phyloP scores from a whole-genome alignment of 2,113 vertebrate species.

The Ranitomeya variabilis region DNA sequence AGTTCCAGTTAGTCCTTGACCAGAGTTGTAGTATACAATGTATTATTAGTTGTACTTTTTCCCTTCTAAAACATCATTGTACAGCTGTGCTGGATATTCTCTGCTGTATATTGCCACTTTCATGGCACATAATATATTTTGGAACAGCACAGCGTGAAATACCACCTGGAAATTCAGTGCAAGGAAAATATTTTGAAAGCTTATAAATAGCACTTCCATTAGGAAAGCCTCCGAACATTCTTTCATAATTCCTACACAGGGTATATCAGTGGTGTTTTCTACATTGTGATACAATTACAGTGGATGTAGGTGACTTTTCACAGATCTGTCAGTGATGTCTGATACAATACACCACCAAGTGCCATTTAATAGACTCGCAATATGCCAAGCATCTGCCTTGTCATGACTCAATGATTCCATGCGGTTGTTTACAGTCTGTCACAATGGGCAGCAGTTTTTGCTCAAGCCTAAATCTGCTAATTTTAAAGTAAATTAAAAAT shows the following conservation, averaged over 20 bases:
- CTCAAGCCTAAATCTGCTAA: background rate
- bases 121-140: conserved; percentile 44
- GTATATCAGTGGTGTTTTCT: conserved; percentile 44
- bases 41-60: conserved; percentile 18
- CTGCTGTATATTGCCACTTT: conserved; percentile 44
- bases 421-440: conserved; percentile 50
- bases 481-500: background rate
- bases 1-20: background rate
- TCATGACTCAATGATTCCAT: conserved; percentile 49
- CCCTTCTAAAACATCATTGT: conserved; percentile 28
- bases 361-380: conserved; percentile 56
- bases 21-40: background rate
- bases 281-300: conserved; percentile 46
- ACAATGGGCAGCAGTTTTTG: conserved; percentile 41
- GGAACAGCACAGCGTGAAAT: conserved; percentile 52
- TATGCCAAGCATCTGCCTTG: conserved; percentile 55
- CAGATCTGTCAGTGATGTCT: conserved; percentile 52
- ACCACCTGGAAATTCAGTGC: conserved; percentile 55
- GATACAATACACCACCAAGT: conserved; percentile 53
- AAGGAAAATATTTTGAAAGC: conserved; percentile 56
- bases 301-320: conserved; percentile 51
- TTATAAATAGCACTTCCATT: conserved; percentile 58
- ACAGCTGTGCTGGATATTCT: conserved; percentile 42
- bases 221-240: conserved; percentile 34
- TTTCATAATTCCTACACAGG: conserved; percentile 46